Base-by-base conservation (phyloP, 2,113 vertebrate species). In the Sander lucioperca region DNA sequence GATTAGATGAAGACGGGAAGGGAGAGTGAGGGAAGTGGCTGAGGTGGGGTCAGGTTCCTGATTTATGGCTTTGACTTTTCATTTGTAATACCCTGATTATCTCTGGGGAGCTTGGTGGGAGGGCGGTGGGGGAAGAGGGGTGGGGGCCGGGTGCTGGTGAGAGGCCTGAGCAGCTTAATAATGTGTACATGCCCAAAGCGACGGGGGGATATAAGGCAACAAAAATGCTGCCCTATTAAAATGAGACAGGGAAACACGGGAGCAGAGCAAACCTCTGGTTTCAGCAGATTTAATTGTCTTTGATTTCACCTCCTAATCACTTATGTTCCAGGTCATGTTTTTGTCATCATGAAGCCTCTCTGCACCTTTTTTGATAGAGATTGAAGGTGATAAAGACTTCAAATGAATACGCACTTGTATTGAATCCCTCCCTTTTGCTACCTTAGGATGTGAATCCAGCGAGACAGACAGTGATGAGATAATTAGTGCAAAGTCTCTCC, bases 31-130 rank as follows among this genome's bases (percentile, higher is more conserved):
- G 27, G 39, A 63, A 57, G 63, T 21, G 73, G 70, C 53, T 67
- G 82, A 83, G 57, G 47, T 6, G 70, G 65, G 74, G 36, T 53
- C 43, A 33, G 10, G 47, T 18, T 81, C 36, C 88, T 92, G 90
- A 95, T 93, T 92, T 93, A 93, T 93, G 87, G 86, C 92, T 83
- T 82, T 92, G 93, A 94, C 93, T 92, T 93, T 93, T 93, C 92
- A 93, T 91, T 92, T 91, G 91, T 92, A 92, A 93, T 91, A 88
- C 84, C 89, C 58, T 93, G 91, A 94, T 93, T 93, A 92, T 92
- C 92, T 86, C 86, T 82, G 70, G 85, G 88, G 90, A 93, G 78
- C 75, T 64, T 72, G 86, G 83, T 77, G 85, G 82, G 86, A 90
- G 86, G 83, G 75, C 33, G 81, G 43, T 43, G 69, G 62, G 62